Base-by-base conservation (phyloP, 2,797 vertebrate species). In the Sebastes diaconus region DNA sequence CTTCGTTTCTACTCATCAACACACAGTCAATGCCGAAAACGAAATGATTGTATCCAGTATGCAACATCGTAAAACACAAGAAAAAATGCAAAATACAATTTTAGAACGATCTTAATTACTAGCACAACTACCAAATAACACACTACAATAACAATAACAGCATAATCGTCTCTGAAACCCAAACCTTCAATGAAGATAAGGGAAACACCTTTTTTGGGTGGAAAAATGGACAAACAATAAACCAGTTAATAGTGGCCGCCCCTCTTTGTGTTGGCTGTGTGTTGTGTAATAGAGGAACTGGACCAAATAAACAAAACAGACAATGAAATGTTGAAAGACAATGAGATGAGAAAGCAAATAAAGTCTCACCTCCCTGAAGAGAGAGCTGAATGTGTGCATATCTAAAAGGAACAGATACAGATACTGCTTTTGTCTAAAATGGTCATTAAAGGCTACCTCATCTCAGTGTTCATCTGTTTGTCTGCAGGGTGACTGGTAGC, bases 401-500 rank as follows among this genome's bases (percentile, higher is more conserved):
- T 30, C 29, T 63, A 13, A 57, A 68, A 72, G 4, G 3, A 42
- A 55, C 11, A 65, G 2, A 60, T 57, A 34, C 18, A 58, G 20
- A 75, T 50, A 50, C 42, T 59, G 12, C 14, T 27, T 25, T 57
- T 13, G 13, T 75, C 61, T 68, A 27, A 79, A 76, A 57, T 29
- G 11, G 3, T 58, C 12, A 32, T 77, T 54, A 81, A 59, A 61
- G 29, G n/a, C 25, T 9, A 55, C 50, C 61, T 73, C 30, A 55
- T 66, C 29, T 58, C 60, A 27, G 61, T 64, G 59, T 46, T 77
- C 52, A 20, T 84, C 39, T 78, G 70, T 73, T 64, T 65, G 59
- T 69, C 71, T 80, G 79, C 27, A 46, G 39, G 76, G 32, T 32
- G 73, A 67, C 58, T 70, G 75, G 61, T 68, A 73, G 72, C 79